These are phyloP conservation scores for Pandemis cinnamomeana DNA, from an alignment of 2,888 invertebrate genomes.

Conservation along the genomic window DNA sequence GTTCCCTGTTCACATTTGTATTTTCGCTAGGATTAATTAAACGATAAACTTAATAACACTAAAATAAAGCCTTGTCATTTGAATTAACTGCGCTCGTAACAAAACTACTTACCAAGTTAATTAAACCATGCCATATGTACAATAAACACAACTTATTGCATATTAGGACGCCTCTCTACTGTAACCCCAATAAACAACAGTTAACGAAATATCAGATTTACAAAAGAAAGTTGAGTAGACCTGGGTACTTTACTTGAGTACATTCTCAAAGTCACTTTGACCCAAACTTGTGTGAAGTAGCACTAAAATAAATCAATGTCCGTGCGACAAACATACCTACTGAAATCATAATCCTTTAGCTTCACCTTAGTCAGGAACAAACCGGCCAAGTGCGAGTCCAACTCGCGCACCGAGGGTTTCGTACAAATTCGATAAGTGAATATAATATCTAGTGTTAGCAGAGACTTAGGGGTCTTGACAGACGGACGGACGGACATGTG, in stretches of 20 bases:
- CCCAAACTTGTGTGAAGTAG: neutral
- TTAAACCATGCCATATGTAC: neutral
- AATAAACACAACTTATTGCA: conserved; percentile 2
- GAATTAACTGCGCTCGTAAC: neutral
- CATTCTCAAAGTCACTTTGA: neutral
- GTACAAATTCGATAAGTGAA: too few species aligned
- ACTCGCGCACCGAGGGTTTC: too few species aligned
- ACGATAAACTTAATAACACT: conserved; percentile 2
- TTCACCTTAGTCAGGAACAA: too few species aligned
- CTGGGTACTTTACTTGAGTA: neutral
- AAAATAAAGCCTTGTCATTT: neutral
- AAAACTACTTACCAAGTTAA: conserved; percentile 6
- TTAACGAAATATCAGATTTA: neutral
- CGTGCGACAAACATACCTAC: too few species aligned
- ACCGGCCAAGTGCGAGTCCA: too few species aligned
- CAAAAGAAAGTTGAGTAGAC: conserved; percentile 2
- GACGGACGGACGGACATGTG: too few species aligned
- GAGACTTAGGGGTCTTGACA: too few species aligned
- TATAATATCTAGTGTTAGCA: too few species aligned
- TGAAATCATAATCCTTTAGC: too few species aligned
- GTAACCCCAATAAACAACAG: neutral
- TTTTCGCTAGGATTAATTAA: conserved; percentile 1
- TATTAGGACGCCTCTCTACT: neutral
- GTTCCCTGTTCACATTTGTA: neutral
- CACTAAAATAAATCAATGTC: neutral